A percentile compares a stretch with the other conserved stretches of the same genome.
These are phyloP conservation scores for Rugalucina vietnamica DNA, from an alignment of 2,888 invertebrate genomes.

Conservation along the genomic window DNA sequence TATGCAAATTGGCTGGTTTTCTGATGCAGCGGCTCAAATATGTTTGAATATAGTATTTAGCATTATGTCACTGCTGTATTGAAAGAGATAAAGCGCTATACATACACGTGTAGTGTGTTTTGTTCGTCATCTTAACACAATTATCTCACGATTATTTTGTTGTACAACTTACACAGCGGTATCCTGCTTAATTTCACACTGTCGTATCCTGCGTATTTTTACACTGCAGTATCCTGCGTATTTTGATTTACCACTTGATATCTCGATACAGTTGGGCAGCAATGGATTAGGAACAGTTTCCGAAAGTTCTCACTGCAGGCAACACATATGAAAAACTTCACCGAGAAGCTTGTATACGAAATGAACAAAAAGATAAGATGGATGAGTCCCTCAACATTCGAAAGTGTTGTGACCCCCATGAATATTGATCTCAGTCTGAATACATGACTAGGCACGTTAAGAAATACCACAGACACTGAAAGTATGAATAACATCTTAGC, in stretches of 20 bases:
- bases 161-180: too few relatives aligned
- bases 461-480: conserved; percentile 60
- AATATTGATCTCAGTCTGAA: conserved; percentile 59
- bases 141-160: too few relatives aligned
- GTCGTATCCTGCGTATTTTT: too few relatives aligned
- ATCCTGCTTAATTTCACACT: too few relatives aligned
- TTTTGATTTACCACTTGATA: not conserved
- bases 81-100: too few relatives aligned
- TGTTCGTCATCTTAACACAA: too few relatives aligned
- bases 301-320: conserved; percentile 67
- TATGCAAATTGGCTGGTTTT: too few relatives aligned
- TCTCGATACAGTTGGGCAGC: conserved; percentile 5
- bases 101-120: too few relatives aligned
- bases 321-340: conserved; percentile 66
- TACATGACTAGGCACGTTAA: conserved; percentile 69
- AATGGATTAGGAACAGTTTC: conserved; percentile 50
- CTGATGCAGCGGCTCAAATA: too few relatives aligned
- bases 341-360: conserved; percentile 64
- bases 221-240: conserved; percentile 8
- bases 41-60: too few relatives aligned
- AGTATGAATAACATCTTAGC: conserved; percentile 68
- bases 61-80: too few relatives aligned
- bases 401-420: conserved; percentile 21
- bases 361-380: conserved; percentile 64
- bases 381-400: conserved; percentile 38